Percentiles rank a stretch among this genome's conserved stretches.
phyloP scores from a whole-genome alignment of 2,113 vertebrate species.

The Tiliqua scincoides region DNA sequence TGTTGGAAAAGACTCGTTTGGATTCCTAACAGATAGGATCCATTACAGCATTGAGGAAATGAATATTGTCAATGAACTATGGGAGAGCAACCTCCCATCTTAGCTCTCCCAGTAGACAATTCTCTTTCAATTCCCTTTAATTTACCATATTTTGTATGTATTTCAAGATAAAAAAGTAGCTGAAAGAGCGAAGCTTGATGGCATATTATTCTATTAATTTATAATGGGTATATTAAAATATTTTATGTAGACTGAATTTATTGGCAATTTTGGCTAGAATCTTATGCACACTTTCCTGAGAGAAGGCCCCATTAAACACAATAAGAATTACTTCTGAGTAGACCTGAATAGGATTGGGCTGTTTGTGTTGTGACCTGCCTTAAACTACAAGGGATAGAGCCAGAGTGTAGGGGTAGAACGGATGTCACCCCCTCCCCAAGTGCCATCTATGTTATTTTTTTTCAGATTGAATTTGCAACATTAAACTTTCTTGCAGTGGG shows the following conservation, averaged over 20 bases:
- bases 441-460: too few relatives aligned
- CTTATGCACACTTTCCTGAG: too few relatives aligned
- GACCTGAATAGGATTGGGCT: too few relatives aligned
- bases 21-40: neutral
- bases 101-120: neutral
- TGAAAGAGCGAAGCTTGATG: neutral
- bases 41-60: constrained; percentile 1
- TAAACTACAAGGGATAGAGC: too few relatives aligned
- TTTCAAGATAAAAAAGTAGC: neutral
- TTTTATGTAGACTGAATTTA: neutral
- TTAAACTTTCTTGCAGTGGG: neutral
- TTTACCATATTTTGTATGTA: neutral
- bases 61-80: neutral
- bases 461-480: neutral
- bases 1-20: neutral
- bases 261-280: neutral
- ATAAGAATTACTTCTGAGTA: too few relatives aligned
- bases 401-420: too few relatives aligned
- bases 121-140: neutral
- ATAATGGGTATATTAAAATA: neutral
- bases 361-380: too few relatives aligned
- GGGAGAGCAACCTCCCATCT: neutral
- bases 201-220: neutral
- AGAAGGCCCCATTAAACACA: too few relatives aligned
- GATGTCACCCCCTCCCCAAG: too few relatives aligned